Conservation (phyloP, 1,140 invertebrate genomes). For the Lineus longissimus region DNA sequence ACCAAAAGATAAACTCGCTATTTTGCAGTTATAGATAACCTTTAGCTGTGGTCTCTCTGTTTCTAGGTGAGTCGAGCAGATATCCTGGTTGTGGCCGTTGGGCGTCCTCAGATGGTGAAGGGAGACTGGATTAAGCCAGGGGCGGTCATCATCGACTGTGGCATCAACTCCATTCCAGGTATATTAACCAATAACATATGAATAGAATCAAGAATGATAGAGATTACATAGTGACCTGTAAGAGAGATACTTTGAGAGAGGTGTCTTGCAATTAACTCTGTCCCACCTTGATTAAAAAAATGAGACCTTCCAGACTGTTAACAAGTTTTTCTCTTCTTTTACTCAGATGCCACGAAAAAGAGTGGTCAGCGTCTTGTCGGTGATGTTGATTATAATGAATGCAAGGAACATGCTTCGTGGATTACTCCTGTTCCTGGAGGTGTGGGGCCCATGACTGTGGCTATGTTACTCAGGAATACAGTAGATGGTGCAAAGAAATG, state of each 20-base stretch:
- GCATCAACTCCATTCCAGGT: constrained; percentile 93
- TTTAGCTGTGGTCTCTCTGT: constrained; percentile 1
- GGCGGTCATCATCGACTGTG: constrained; percentile 99
- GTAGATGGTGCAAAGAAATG: constrained; percentile 68
- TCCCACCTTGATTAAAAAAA: too few species aligned
- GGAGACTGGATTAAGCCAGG: constrained; percentile 96
- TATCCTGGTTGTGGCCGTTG: constrained; percentile 94
- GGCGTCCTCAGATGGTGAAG: constrained; percentile 85
- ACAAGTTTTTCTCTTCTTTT: neutral
- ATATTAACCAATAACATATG: neutral
- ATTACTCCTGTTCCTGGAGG: constrained; percentile 98
- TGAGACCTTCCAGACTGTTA: too few species aligned
- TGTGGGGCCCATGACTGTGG: constrained; percentile 97
- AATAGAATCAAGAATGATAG: neutral
- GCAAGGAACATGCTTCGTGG: constrained; percentile 71
- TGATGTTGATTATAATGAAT: constrained; percentile 87
- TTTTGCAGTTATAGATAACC: too few species aligned
- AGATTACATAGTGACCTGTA: too few species aligned
- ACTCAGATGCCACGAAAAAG: constrained; percentile 77
- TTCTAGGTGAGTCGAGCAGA: constrained; percentile 66
- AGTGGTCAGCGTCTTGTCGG: constrained; percentile 83
- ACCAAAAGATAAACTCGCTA: too few species aligned
- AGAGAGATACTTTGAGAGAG: too few species aligned
- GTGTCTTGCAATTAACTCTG: too few species aligned
- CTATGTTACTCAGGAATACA: constrained; percentile 96